These are phyloP conservation scores for Urocolius indicus DNA, from an alignment of 2,113 vertebrate species.

Conservation along the genomic window DNA sequence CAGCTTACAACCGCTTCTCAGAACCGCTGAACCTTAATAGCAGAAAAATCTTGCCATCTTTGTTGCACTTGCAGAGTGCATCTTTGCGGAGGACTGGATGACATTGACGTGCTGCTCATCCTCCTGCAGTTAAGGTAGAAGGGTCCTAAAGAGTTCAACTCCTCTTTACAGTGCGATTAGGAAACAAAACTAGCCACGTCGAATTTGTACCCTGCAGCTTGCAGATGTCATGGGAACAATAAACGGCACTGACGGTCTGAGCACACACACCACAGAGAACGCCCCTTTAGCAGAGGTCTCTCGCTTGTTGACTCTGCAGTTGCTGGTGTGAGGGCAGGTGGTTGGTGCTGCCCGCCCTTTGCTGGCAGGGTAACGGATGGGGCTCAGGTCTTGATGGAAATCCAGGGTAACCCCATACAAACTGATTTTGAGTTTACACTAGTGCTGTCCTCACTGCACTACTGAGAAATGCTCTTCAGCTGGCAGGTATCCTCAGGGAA, in stretches of 20 bases:
- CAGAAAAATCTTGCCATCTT: background rate
- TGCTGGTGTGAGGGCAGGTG: rapidly evolving
- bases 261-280: background rate
- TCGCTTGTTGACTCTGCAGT: background rate
- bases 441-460: background rate
- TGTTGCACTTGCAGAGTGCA: background rate
- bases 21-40: background rate
- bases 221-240: background rate
- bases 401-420: background rate
- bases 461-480: rapidly evolving
- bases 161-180: rapidly evolving
- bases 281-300: background rate
- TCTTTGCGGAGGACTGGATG: background rate
- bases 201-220: background rate
- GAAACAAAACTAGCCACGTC: background rate
- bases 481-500: background rate
- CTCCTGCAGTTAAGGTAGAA: background rate
- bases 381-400: background rate
- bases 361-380: rapidly evolving
- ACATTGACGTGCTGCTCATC: rapidly evolving
- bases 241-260: rapidly evolving
- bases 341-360: background rate
- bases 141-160: background rate
- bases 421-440: rapidly evolving
- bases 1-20: rapidly evolving